Base-by-base conservation (phyloP, 2,113 vertebrate genomes). In the Gadus macrocephalus region DNA sequence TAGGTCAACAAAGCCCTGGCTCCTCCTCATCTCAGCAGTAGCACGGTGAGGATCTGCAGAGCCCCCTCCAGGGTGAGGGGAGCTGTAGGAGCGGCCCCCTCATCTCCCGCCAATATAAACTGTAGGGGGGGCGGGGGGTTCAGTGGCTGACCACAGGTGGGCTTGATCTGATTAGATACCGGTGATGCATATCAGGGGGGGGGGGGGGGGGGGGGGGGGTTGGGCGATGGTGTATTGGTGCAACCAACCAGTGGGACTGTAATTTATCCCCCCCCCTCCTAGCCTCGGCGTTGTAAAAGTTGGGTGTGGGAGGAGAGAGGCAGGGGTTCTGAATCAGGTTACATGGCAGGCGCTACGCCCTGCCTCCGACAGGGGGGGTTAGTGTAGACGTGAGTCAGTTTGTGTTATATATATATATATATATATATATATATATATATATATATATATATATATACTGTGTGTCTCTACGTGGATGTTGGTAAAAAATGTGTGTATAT, bases 111-210 rank as follows among this genome's bases (percentile, higher is more conserved):
- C 80, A 81, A 83, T 67, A 75, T 83, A 78, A 83, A 79, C 74
- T 76, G 55, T 11, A 15, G 15, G 5, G 7, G n/a, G 76, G 75
- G n/a, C n/a, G n/a, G 73, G 76, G 76, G 83, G 85, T 78, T 81
- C 75, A 65, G 53, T 38, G 63, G 71, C 72, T 82, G 80, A 79
- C 86, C 87, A 86, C 87, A 89, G 88, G 88, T 89, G 85, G 83
- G 78, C 73, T 78, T 83, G 72, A 87, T 87, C 87, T 83, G 83
- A 89, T 87, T 83, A 86, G 79, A 83, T 78, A 78, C 75, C 53
- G 74, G 78, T 79, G 84, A 88, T 86, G 83, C 84, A 81, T 84
- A 84, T 88, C 82, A 66, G 73, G 67, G 3, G 15, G n/a, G 60
- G 4, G 31, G 20, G 20, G n/a, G n/a, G n/a, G 20, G 20, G 20